A percentile compares a stretch with the other conserved stretches of the same genome.
phyloP scores from a whole-genome alignment of 2,113 vertebrate genomes.

The Lates calcarifer region DNA sequence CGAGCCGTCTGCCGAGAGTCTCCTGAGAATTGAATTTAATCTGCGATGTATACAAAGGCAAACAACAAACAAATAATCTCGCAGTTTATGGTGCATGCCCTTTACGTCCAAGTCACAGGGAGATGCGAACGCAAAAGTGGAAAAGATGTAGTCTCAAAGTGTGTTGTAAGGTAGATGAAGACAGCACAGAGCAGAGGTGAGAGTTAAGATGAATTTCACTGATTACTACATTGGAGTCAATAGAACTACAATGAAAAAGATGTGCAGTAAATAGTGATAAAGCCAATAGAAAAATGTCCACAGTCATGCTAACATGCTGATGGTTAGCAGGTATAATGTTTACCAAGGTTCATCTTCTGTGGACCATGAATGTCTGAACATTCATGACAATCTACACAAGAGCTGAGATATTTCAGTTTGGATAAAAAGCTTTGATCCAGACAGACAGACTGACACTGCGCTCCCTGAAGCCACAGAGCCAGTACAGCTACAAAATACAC shows the following conservation, averaged over 20 bases:
- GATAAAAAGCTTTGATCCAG: too few relatives aligned
- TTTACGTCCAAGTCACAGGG: neutral
- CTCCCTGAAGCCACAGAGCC: too few relatives aligned
- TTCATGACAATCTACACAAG: too few relatives aligned
- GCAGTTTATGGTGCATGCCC: neutral
- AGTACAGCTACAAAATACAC: too few relatives aligned
- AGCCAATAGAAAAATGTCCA: too few relatives aligned
- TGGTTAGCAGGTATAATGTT: too few relatives aligned
- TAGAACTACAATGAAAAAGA: neutral
- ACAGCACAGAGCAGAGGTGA: neutral
- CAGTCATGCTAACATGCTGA: too few relatives aligned
- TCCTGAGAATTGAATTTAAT: slow-evolving; percentile 22
- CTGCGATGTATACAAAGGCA: slow-evolving; percentile 12
- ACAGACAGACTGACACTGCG: too few relatives aligned
- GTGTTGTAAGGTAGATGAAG: neutral
- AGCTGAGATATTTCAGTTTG: too few relatives aligned
- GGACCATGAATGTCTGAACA: too few relatives aligned
- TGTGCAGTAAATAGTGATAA: neutral
- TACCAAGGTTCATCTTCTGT: too few relatives aligned
- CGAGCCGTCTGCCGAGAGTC: slow-evolving; percentile 15
- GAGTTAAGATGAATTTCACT: neutral
- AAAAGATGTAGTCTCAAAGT: neutral
- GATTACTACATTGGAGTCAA: neutral
- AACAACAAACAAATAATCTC: neutral
- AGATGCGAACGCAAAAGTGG: too few relatives aligned